Evolutionary conservation across 2,113 vertebrate species (phyloP).

Genomic region (Psilopogon haemacephalus): DNA sequence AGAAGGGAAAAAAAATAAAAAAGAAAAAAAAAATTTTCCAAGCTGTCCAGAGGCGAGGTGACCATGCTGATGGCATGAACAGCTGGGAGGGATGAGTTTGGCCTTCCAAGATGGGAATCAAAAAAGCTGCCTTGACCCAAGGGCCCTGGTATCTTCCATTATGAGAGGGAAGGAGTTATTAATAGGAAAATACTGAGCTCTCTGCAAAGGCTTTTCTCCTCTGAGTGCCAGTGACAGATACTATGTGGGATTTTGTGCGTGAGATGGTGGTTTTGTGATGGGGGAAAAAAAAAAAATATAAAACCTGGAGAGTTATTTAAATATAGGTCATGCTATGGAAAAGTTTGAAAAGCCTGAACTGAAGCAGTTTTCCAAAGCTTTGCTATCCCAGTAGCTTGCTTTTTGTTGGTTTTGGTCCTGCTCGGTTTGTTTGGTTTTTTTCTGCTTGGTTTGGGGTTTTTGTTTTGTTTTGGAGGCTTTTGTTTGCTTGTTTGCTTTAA

Average conservation of each 20-base stretch:
- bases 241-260: constrained; percentile 30
- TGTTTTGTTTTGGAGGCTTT: too few relatives aligned
- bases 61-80: not conserved
- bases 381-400: not conserved
- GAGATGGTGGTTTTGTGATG: constrained; percentile 13
- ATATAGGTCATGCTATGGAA: not conserved
- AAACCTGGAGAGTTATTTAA: not conserved
- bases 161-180: not conserved
- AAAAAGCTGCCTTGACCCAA: not conserved
- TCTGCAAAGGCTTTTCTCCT: constrained; percentile 6
- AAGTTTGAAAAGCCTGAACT: not conserved
- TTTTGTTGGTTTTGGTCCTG: not conserved
- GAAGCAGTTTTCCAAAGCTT: not conserved
- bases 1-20: not conserved
- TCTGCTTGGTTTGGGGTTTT: too few relatives aligned
- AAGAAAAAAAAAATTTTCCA: not conserved
- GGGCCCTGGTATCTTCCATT: not conserved
- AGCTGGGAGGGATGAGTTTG: not conserved
- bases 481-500: not conserved
- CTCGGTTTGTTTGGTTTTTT: not conserved
- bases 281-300: not conserved
- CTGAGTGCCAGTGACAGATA: constrained; percentile 47
- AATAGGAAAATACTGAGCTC: constrained; percentile 7
- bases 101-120: not conserved
- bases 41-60: not conserved